phyloP scores from a whole-genome alignment of 2,888 invertebrate species.

The Venustoraphidia nigricollis region DNA sequence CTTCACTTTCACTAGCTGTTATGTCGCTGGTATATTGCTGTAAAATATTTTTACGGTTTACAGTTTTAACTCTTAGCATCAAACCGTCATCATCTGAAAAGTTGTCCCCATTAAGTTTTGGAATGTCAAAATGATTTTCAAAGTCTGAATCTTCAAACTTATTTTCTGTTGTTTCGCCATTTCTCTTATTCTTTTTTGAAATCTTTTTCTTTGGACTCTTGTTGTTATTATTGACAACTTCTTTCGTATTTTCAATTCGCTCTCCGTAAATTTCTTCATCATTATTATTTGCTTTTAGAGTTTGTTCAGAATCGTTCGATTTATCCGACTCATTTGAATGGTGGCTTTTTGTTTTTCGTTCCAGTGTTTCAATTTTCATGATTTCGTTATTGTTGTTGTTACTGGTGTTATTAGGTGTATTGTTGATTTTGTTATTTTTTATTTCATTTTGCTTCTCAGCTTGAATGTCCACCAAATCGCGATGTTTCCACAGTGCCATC shows the following conservation, averaged over 20 bases:
- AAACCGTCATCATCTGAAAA: conserved; percentile 52
- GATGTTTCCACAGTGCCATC: conserved; percentile 76
- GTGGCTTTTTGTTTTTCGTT: conserved; percentile 6
- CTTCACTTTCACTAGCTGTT: conserved; percentile 39
- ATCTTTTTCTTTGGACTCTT: conserved; percentile 18
- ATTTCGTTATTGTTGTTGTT: conserved; percentile 26
- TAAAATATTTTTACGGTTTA: conserved; percentile 55
- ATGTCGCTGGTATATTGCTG: conserved; percentile 46
- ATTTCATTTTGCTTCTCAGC: conserved; percentile 35
- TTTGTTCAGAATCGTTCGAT: conserved; percentile 27
- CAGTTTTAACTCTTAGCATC: conserved; percentile 51
- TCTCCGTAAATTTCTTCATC: conserved; percentile 7
- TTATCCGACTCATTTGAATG: conserved; percentile 19
- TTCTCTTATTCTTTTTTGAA: conserved; percentile 22
- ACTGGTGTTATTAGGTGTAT: conserved; percentile 30
- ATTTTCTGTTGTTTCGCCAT: conserved; percentile 10
- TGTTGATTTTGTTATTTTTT: conserved; percentile 20
- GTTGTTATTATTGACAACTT: conserved; percentile 23
- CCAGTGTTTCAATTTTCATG: conserved; percentile 22
- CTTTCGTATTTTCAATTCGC: conserved; percentile 17
- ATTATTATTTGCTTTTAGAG: conserved; percentile 22
- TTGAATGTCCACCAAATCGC: conserved; percentile 62
- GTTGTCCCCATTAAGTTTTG: conserved; percentile 37
- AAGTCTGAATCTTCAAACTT: conserved; percentile 13
- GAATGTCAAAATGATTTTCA: conserved; percentile 14